phyloP scores from a whole-genome alignment of 92 coral and sea anemone genomes.

The Umimayanthus kanabou region DNA sequence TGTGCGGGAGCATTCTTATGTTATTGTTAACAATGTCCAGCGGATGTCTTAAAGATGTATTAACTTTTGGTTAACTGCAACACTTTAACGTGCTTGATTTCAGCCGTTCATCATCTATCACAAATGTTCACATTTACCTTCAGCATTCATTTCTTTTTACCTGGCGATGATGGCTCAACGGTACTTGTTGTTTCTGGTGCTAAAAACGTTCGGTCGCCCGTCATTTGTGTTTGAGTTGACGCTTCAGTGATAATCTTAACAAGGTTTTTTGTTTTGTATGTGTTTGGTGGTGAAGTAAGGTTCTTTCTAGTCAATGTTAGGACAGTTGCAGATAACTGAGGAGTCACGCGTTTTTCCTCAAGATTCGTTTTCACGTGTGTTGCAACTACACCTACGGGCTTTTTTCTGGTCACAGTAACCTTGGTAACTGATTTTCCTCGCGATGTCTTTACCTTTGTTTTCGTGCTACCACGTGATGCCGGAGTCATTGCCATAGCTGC shows the following conservation, averaged over 20 bases:
- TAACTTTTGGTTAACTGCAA: too few relatives aligned
- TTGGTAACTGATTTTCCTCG: not conserved
- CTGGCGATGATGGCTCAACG: not conserved
- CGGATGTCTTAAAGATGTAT: too few relatives aligned
- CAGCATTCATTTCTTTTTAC: not conserved
- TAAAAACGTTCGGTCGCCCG: not conserved
- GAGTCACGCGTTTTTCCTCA: not conserved
- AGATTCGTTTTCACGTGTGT: not conserved
- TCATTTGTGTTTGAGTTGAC: not conserved
- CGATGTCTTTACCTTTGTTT: too few relatives aligned
- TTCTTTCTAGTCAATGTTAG: not conserved
- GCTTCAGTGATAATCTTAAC: not conserved
- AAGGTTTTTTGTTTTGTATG: not conserved
- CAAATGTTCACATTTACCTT: too few relatives aligned
- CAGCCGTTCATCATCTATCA: too few relatives aligned
- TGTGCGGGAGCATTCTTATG: too few relatives aligned
- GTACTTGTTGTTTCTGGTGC: not conserved
- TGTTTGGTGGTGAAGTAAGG: not conserved
- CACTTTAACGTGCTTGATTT: too few relatives aligned
- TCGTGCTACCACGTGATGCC: too few relatives aligned
- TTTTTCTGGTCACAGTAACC: not conserved
- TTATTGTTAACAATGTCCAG: too few relatives aligned
- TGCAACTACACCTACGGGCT: not conserved
- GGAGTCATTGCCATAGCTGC: too few relatives aligned
- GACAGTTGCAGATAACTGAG: not conserved